Evolutionary conservation across 2,888 invertebrate species (phyloP), one percentile per base, ranked within the genome.

Genomic region (Mesorhabditis belari): DNA sequence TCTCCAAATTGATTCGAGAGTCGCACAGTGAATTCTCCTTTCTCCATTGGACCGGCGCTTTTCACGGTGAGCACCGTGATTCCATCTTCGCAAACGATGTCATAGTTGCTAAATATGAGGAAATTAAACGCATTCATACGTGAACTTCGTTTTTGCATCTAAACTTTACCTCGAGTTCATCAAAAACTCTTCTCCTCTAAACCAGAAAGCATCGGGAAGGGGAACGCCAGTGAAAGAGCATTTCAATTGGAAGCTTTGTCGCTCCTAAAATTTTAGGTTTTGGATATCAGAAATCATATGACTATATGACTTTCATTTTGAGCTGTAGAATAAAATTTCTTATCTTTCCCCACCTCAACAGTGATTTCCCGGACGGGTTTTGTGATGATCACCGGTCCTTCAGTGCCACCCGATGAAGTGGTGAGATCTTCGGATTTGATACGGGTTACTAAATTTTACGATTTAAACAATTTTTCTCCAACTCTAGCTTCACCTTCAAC

Each of bases 1-100:
- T 87, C 88, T 71, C 95, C 95, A 76, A 88, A 86, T 76, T 87
- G 87, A 83, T 92, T 92, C 54, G 86, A 85, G 57, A 91, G 92
- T 75, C 86, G 85, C 82, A 91, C 91, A 61, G 86, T 87, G 82
- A 92, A 92, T 81, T 86, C 87, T 57, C 91, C 92, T n/a, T 57
- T 53, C 75, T 88, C 87, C 85, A 91, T 89, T 86, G 91, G 91
- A 2, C 52, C 24, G 12, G 35, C 51, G 2, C 62, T 26, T 6
- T 23, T 9, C 28, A 70, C 63, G 2, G 51, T 53, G 23, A 70
- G 61, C 2, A 70, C 57, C 17, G 69, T 60, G 19, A 69, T 61
- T 9, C 70, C 73, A 44, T 73, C 73, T 57, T 73, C 73, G 25
- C 60, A 63, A 1, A 70, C 58, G 29, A 73, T 59, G 21, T 63